Evolutionary conservation across 2,888 invertebrate genomes (phyloP).

Genomic region (Nudaria mundana): DNA sequence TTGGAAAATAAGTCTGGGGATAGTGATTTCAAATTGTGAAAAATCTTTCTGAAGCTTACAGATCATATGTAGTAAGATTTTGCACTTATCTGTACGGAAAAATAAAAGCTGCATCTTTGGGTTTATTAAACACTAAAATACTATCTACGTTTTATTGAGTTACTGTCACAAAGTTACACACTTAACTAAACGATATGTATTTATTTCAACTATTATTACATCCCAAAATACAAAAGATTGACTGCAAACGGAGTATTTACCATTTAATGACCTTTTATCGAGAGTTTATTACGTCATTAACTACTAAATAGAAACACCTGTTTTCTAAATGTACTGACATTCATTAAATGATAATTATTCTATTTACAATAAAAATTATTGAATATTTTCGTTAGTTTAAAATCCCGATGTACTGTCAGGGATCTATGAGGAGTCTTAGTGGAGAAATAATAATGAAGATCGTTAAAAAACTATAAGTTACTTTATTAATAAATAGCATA

Average conservation of each 20-base stretch:
- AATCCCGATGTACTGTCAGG: slow-evolving; percentile 41
- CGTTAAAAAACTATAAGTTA: slow-evolving; percentile 21
- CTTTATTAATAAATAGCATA: slow-evolving; percentile 36
- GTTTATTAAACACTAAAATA: slow-evolving; percentile 45
- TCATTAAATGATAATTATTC: no score
- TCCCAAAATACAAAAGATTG: no score
- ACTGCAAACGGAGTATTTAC: no score
- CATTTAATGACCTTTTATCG: no score
- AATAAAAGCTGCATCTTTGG: slow-evolving; percentile 78
- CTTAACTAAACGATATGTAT: slow-evolving; percentile 77
- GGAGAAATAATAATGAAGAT: slow-evolving; percentile 14
- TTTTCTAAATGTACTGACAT: no score
- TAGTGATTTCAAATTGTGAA: not conserved
- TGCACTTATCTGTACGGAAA: slow-evolving; percentile 65
- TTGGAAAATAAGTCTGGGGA: not conserved
- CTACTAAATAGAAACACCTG: no score
- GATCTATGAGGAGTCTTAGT: slow-evolving; percentile 27
- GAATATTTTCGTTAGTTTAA: slow-evolving; percentile 47
- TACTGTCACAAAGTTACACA: slow-evolving; percentile 64
- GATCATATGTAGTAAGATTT: slow-evolving; percentile 38
- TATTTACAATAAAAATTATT: no score
- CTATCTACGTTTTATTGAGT: slow-evolving; percentile 67
- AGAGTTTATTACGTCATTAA: no score
- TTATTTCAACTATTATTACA: slow-evolving; percentile 46
- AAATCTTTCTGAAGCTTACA: slow-evolving; percentile 14